Evolutionary conservation across 1,140 invertebrate species (phyloP), one percentile per base, ranked within the genome.

Genomic region (Epicauta chinensis): DNA sequence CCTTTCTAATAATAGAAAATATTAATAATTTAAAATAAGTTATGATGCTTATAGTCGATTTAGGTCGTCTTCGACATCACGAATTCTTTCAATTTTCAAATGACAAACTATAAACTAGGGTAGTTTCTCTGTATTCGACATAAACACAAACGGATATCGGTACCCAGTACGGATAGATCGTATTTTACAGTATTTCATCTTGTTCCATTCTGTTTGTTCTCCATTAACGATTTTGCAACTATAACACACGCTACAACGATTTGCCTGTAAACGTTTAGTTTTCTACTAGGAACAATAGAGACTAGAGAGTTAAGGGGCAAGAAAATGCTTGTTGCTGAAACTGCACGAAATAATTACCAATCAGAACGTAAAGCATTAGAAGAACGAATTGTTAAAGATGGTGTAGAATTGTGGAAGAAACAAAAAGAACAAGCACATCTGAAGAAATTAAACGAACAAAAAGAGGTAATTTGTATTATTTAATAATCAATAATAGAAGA

Each of bases 381-480:
- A 23, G 60, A 60, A 12, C 43, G 55, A 32, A 55, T 61, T 14
- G 51, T 53, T 12, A 53, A 43, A 12, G 56, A 66, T 23, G 60
- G 59, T 12, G 34, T 64, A 17, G 45, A 62, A 38, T 32, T 64
- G 41, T 59, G 63, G 53, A 58, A 58, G 12, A 60, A 55, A 41
- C 59, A 66, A 34, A 53, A 61, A 34, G 61, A 66, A 17, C 55
- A 56, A 11, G 57, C 56, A 13, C 49, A 46, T 34, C 42, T 47
- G 14, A 62, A 52, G 37, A 66, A 65, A 43, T 11, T 62, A 1
- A 48, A 58, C 17, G 64, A 66, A 48, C 64, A 66, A 53, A 57
- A 59, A 51, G 61, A 65, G 58, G 64, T 66, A 51, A 43, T 36
- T 23, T 37, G 7, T 10, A 38, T 13, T 15, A 17, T 7, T n/a